These are phyloP conservation scores for Steatocranus sp. DNA, from an alignment of 2,797 vertebrate species.

Conservation along the genomic window DNA sequence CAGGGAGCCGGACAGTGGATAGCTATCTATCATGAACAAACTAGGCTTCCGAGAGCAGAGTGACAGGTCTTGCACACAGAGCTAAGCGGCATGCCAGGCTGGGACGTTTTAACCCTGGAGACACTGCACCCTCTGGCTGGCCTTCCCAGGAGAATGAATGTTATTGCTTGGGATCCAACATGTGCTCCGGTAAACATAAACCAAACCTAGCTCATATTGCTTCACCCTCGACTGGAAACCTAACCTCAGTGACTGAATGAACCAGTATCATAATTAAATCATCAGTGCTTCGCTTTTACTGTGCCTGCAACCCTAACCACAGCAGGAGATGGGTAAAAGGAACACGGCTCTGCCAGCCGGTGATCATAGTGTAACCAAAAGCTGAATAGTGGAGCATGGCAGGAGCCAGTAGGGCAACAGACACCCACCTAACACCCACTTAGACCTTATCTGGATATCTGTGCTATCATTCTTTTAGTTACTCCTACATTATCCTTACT, in stretches of 20 bases:
- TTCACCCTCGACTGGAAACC: conserved; percentile 85
- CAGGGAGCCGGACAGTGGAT: conserved; percentile 47
- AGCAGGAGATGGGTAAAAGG: conserved; percentile 71
- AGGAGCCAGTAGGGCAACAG: conserved; percentile 49
- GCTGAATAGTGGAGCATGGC: conserved; percentile 66
- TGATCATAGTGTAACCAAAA: conserved; percentile 77
- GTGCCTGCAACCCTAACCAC: conserved; percentile 82
- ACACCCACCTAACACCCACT: conserved; percentile 67
- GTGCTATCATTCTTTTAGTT: conserved; percentile 68
- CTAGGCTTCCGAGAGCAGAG: conserved; percentile 63
- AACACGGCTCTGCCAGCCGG: conserved; percentile 58
- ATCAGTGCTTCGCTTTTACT: conserved; percentile 84
- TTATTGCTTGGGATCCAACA: conserved; percentile 74
- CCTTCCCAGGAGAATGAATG: conserved; percentile 83
- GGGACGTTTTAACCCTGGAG: conserved; percentile 33
- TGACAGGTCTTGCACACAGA: conserved; percentile 4
- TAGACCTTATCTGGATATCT: conserved; percentile 73
- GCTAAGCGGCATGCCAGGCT: background rate
- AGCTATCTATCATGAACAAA: conserved; percentile 76
- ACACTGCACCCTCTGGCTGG: conserved; percentile 70
- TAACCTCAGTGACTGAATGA: conserved; percentile 84
- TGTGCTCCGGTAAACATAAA: conserved; percentile 79
- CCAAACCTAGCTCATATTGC: conserved; percentile 66
- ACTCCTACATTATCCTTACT: conserved; percentile 65
- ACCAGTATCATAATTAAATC: conserved; percentile 95